phyloP scores from a whole-genome alignment of 2,113 vertebrate species.

The Micromys minutus region DNA sequence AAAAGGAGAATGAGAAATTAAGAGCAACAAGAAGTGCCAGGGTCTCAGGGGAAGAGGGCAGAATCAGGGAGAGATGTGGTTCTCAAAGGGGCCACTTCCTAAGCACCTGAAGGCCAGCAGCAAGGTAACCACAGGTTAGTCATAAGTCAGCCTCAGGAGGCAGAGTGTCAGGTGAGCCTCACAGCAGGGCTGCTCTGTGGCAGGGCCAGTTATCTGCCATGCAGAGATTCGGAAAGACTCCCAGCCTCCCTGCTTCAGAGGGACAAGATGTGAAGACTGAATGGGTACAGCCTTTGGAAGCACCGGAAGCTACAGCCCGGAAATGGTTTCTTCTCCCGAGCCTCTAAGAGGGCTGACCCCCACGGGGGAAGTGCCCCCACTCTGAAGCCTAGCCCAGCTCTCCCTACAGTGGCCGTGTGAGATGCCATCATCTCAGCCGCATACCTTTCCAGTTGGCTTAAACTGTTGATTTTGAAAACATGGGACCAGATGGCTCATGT shows the following conservation, averaged over 20 bases:
- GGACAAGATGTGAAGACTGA: neutral
- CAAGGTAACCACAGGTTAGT: neutral
- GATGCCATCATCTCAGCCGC: neutral
- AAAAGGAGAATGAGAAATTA: neutral
- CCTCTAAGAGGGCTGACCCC: neutral
- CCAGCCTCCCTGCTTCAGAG: neutral
- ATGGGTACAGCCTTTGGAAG: neutral
- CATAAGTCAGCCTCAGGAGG: neutral
- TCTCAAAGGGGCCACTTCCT: neutral
- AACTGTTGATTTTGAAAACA: neutral
- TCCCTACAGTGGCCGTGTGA: neutral
- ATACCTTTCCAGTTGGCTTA: neutral
- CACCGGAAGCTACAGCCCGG: neutral
- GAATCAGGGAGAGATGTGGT: constrained; percentile 7
- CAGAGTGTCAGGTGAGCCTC: neutral
- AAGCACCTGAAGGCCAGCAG: neutral
- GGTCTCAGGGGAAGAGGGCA: neutral
- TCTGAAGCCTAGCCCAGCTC: accelerated
- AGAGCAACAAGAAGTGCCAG: neutral
- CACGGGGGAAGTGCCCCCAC: accelerated
- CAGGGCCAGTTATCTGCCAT: neutral
- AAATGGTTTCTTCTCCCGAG: neutral
- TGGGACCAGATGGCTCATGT: too few relatives aligned
- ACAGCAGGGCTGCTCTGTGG: neutral
- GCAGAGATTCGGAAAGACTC: neutral